Conservation (phyloP, 2,797 vertebrate genomes). For the Enteromius paludinosus region DNA sequence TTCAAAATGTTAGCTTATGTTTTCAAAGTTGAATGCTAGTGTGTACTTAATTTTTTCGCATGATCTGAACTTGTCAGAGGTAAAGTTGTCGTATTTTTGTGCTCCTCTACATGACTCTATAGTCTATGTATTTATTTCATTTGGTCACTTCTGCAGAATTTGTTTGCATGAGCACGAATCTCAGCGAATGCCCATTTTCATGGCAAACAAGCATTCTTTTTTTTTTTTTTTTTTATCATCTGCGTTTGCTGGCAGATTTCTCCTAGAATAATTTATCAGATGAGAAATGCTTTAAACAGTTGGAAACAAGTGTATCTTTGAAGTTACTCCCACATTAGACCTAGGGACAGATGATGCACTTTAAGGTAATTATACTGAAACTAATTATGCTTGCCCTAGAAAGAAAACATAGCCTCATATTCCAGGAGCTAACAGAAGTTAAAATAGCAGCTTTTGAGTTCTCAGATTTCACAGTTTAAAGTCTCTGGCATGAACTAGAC, state of each 20-base stretch:
- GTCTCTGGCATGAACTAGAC: slow-evolving; percentile 38
- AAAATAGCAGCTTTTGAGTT: slow-evolving; percentile 53
- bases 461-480: slow-evolving; percentile 52
- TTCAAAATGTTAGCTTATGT: neutral
- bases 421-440: slow-evolving; percentile 46
- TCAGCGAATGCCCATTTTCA: neutral
- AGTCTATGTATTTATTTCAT: neutral
- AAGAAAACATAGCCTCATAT: slow-evolving; percentile 52
- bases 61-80: neutral
- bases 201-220: neutral
- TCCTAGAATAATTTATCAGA: slow-evolving; percentile 49
- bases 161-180: neutral
- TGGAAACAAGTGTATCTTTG: slow-evolving; percentile 55
- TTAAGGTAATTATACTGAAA: slow-evolving; percentile 56
- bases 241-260: slow-evolving; percentile 25
- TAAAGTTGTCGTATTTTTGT: neutral
- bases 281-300: slow-evolving; percentile 52
- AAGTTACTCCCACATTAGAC: slow-evolving; percentile 57
- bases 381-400: slow-evolving; percentile 56
- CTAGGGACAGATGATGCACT: slow-evolving; percentile 56
- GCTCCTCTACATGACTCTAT: neutral
- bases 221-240: neutral
- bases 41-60: neutral
- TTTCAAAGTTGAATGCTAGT: neutral
- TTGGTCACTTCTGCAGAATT: slow-evolving; percentile 8